phyloP scores from a whole-genome alignment of 1,140 invertebrate genomes.

The Leptinotarsa undecemlineata region DNA sequence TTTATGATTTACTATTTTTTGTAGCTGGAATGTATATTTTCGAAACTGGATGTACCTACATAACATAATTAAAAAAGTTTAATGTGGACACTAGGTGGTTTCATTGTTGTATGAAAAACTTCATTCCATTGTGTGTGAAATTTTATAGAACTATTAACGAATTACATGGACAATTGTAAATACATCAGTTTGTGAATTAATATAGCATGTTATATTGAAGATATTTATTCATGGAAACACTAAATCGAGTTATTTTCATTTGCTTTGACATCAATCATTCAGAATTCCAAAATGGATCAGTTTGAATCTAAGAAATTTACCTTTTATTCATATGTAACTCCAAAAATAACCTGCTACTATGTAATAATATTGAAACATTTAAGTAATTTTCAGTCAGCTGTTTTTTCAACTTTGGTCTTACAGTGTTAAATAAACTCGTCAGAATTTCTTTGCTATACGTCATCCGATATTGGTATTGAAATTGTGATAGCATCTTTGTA shows the following conservation, averaged over 20 bases:
- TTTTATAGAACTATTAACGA: slow-evolving; percentile 26
- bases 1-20: neutral
- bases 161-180: slow-evolving; percentile 31
- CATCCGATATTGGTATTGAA: too few species aligned
- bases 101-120: slow-evolving; percentile 19
- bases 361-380: too few species aligned
- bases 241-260: neutral
- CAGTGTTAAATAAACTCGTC: too few species aligned
- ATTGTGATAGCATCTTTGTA: too few species aligned
- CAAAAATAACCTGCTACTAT: too few species aligned
- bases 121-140: slow-evolving; percentile 16
- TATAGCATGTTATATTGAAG: slow-evolving; percentile 30
- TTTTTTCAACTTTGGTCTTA: too few species aligned
- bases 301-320: too few species aligned
- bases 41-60: slow-evolving; percentile 12
- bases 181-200: slow-evolving; percentile 33
- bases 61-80: slow-evolving; percentile 17
- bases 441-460: too few species aligned
- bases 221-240: slow-evolving; percentile 27
- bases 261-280: too few species aligned
- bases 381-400: too few species aligned
- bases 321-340: too few species aligned
- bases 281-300: too few species aligned
- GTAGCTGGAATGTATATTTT: slow-evolving; percentile 7
- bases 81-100: slow-evolving; percentile 17